These are phyloP conservation scores for Lerema accius DNA, from an alignment of 1,140 invertebrate genomes.

Conservation along the genomic window DNA sequence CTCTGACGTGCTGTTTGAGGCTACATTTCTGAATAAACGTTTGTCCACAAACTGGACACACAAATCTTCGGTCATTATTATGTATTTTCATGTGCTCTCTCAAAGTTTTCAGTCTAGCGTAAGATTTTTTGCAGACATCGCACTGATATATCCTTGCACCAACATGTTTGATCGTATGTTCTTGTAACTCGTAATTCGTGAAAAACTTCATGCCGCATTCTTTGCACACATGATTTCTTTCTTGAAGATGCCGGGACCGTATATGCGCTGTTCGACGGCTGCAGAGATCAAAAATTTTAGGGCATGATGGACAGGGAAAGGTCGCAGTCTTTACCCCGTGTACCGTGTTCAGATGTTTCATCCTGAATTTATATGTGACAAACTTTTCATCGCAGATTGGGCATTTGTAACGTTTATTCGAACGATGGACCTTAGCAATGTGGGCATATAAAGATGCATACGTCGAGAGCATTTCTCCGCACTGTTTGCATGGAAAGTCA, in stretches of 20 bases:
- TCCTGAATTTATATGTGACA: constrained; percentile 63
- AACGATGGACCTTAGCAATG: constrained; percentile 62
- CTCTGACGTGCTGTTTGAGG: constrained; percentile 65
- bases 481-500: constrained; percentile 73
- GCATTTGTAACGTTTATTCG: constrained; percentile 73
- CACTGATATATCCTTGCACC: constrained; percentile 74
- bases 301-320: constrained; percentile 67
- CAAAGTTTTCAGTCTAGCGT: constrained; percentile 80
- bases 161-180: constrained; percentile 70
- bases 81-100: constrained; percentile 82
- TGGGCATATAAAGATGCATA: constrained; percentile 62
- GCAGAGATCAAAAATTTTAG: constrained; percentile 70
- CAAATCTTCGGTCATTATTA: constrained; percentile 70
- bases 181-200: constrained; percentile 67
- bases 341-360: constrained; percentile 66
- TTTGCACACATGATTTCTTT: constrained; percentile 69
- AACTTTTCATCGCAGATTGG: constrained; percentile 75
- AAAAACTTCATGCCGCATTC: constrained; percentile 75
- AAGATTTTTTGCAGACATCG: constrained; percentile 81
- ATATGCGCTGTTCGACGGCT: constrained; percentile 68
- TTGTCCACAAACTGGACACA: constrained; percentile 77
- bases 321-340: constrained; percentile 66
- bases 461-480: constrained; percentile 57
- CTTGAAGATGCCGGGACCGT: constrained; percentile 65
- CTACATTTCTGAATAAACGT: constrained; percentile 75